Base-by-base conservation (phyloP, 1,140 invertebrate genomes). In the Nebria ingens region DNA sequence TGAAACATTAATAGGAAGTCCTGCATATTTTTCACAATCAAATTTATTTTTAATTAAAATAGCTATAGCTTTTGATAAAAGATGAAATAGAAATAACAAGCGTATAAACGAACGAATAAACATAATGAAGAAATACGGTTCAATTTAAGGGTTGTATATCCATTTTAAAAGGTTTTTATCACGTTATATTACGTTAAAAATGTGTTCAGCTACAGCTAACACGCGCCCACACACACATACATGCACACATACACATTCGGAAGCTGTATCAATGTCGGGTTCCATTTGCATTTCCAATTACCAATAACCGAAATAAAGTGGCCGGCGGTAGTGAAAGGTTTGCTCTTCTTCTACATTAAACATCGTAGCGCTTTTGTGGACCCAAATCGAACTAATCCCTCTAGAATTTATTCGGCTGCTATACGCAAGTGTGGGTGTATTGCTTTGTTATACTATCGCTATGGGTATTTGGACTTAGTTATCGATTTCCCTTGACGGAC, bases 391-490 rank as follows among this genome's bases (percentile, higher is more conserved):
- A 34, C 25, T 9, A n/a, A 34, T 34, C 25, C 25, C n/a, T 6
- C 6, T 34, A 9, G 25, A 34, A 34, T 34, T 34, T 34, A 34
- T 34, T n/a, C 25, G 25, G 25, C 25, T 9, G 17, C 6, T 12
- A 45, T 17, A 45, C 40, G 15, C 15, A 45, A 45, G 40, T 34
- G n/a, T 45, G 3, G 40, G 6, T 45, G 9, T 17, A 3, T 45
- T 45, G 40, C 40, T 45, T 45, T 45, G 40, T 45, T 45, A 45
- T 45, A 45, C 40, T 12, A 45, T 45, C 40, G 9, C 40, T 12
- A 45, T 45, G 40, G 40, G 40, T 17, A 45, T 45, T 45, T 17
- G 40, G 25, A 13, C 40, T 45, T 45, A 45, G 40, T 45, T 45
- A 45, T 45, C 40, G 40, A 45, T 45, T 45, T 45, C 40, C 40